Percentiles rank a stretch among this genome's conserved stretches.
phyloP scores from a whole-genome alignment of 1,140 invertebrate species.

The Notospermus geniculatus region DNA sequence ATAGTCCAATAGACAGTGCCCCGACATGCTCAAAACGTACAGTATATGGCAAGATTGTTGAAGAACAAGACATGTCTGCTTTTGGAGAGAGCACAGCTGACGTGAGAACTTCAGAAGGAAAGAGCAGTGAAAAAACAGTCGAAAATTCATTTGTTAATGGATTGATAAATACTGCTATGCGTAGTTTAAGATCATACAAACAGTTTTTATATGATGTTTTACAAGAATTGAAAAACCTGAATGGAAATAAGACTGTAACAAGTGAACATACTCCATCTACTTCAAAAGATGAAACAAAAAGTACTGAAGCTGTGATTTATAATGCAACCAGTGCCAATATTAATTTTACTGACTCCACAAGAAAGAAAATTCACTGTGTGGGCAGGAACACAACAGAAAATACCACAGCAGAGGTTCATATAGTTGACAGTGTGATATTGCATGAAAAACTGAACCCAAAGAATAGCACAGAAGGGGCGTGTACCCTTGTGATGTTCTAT shows the following conservation, averaged over 20 bases:
- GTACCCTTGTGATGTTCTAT: constrained; percentile 81
- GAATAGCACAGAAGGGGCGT: constrained; percentile 55
- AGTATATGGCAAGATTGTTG: too few relatives aligned
- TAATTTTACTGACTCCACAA: constrained; percentile 2
- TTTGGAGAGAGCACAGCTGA: too few relatives aligned
- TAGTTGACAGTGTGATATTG: not conserved
- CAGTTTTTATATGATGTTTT: not conserved
- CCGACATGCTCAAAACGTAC: too few relatives aligned
- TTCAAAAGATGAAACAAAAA: not conserved
- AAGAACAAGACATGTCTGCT: too few relatives aligned
- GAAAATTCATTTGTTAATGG: not conserved
- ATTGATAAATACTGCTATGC: not conserved
- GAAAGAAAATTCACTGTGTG: not conserved
- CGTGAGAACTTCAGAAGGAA: too few relatives aligned
- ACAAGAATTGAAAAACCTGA: not conserved
- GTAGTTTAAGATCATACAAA: not conserved
- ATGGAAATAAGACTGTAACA: constrained; percentile 1
- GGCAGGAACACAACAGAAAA: not conserved
- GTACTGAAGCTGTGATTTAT: not conserved
- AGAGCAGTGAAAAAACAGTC: not conserved
- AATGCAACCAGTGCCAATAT: not conserved
- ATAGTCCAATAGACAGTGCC: too few relatives aligned
- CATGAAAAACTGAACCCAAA: constrained; percentile 12
- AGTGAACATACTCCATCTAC: not conserved
- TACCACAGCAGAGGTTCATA: not conserved